These are phyloP conservation scores for Neoitamus cyanurus DNA, from an alignment of 2,888 invertebrate species.

Conservation along the genomic window DNA sequence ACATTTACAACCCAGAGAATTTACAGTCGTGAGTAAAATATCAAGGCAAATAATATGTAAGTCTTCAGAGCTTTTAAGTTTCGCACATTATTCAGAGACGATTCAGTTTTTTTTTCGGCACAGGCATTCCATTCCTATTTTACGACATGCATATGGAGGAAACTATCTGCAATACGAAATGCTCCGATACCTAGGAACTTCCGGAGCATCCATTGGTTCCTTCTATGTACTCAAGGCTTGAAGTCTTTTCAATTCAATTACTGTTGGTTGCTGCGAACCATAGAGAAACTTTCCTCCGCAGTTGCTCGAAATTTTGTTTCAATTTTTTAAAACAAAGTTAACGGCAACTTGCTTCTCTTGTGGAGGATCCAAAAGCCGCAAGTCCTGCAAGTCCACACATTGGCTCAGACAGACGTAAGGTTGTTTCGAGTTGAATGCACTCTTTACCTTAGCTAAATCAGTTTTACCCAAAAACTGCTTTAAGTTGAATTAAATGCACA, in stretches of 20 bases:
- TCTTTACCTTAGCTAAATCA: neutral
- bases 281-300: no score
- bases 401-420: neutral
- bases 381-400: neutral
- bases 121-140: neutral
- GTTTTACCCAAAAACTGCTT: neutral
- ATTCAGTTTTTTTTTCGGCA: neutral
- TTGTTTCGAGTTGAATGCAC: neutral
- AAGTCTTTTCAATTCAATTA: neutral
- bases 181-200: no score
- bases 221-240: neutral
- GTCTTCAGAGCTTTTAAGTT: neutral
- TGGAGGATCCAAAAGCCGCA: neutral
- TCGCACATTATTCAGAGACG: neutral
- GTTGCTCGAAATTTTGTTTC: no score
- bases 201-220: no score
- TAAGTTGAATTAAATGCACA: neutral
- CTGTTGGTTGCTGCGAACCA: neutral
- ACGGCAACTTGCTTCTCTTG: neutral
- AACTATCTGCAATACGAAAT: neutral
- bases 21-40: neutral
- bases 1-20: neutral
- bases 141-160: neutral
- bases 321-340: neutral
- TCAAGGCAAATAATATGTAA: neutral